Evolutionary conservation across 64 coral and sea anemone species (phyloP).

Genomic region (Acropora yongei): DNA sequence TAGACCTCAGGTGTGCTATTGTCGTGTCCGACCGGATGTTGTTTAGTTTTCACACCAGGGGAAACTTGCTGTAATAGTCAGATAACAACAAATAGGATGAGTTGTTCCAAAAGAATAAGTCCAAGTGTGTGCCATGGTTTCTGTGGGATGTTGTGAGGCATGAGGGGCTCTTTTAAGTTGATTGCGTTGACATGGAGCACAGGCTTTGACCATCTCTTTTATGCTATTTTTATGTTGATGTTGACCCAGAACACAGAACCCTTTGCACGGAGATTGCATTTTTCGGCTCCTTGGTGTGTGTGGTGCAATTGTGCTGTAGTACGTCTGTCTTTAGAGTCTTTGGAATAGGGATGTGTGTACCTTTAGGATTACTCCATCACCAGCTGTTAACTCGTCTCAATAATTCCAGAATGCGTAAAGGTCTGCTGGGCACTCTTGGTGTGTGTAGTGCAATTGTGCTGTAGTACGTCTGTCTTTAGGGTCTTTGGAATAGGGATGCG

Average conservation of each 20-base stretch:
- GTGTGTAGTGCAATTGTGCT: conserved; percentile 46
- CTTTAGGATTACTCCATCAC: too few relatives aligned
- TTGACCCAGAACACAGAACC: conserved; percentile 76
- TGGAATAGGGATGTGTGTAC: not conserved
- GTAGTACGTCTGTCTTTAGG: conserved; percentile 4
- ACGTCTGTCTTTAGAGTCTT: not conserved
- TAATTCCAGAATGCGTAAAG: not conserved
- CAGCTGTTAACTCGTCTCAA: too few relatives aligned
- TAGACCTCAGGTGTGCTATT: conserved; percentile 29
- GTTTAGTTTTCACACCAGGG: conserved; percentile 40
- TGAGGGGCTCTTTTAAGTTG: conserved; percentile 49
- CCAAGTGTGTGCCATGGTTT: conserved; percentile 53
- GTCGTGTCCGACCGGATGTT: conserved; percentile 27
- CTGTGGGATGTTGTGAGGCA: conserved; percentile 16
- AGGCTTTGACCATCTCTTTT: conserved; percentile 69
- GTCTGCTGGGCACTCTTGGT: conserved; percentile 16
- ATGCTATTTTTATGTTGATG: conserved; percentile 51
- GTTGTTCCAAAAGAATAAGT: conserved; percentile 58
- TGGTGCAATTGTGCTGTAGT: conserved; percentile 44
- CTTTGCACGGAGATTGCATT: conserved; percentile 62
- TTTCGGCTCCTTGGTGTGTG: not conserved
- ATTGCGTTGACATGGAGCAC: conserved; percentile 47
- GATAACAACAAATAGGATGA: conserved; percentile 30
- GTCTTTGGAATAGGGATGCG: not conserved
- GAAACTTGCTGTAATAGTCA: conserved; percentile 65